These are phyloP conservation scores for Nasonovia ribisnigri DNA, from an alignment of 2,888 invertebrate species.

Conservation along the genomic window DNA sequence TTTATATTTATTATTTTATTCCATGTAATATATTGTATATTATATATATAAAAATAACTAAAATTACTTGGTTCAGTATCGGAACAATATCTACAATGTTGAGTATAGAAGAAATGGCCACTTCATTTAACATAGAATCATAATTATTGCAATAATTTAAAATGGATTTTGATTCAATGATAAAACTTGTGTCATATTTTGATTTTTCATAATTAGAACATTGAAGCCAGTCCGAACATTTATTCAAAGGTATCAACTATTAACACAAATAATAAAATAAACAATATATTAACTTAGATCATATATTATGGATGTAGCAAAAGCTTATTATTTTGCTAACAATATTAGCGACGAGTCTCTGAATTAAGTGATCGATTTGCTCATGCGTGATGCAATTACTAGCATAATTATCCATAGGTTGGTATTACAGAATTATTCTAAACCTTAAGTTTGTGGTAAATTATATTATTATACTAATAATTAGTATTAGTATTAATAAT, in stretches of 20 bases:
- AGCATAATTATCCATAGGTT: too few relatives aligned
- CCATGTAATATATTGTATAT: too few relatives aligned
- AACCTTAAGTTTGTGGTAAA: too few relatives aligned
- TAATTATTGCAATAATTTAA: slow-evolving; percentile 13
- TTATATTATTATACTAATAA: too few relatives aligned
- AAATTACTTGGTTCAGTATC: slow-evolving; percentile 52
- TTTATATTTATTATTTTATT: too few relatives aligned
- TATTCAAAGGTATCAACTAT: slow-evolving; percentile 44
- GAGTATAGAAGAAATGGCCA: slow-evolving; percentile 49
- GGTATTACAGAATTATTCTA: too few relatives aligned
- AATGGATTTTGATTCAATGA: background rate
- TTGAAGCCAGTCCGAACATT: slow-evolving; percentile 38
- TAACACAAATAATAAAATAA: slow-evolving; percentile 8
- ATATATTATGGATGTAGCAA: too few relatives aligned
- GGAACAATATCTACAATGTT: slow-evolving; percentile 44
- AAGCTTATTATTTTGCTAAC: too few relatives aligned
- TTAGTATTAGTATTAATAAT: too few relatives aligned
- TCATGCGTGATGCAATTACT: too few relatives aligned
- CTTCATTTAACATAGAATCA: slow-evolving; percentile 38
- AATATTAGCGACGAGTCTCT: too few relatives aligned
- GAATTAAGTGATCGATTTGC: too few relatives aligned
- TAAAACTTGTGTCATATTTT: background rate
- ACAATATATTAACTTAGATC: background rate
- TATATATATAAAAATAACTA: background rate
- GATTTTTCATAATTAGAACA: background rate